Conservation (phyloP, 1,140 invertebrate species). For the Ceratosolen solmsi region DNA sequence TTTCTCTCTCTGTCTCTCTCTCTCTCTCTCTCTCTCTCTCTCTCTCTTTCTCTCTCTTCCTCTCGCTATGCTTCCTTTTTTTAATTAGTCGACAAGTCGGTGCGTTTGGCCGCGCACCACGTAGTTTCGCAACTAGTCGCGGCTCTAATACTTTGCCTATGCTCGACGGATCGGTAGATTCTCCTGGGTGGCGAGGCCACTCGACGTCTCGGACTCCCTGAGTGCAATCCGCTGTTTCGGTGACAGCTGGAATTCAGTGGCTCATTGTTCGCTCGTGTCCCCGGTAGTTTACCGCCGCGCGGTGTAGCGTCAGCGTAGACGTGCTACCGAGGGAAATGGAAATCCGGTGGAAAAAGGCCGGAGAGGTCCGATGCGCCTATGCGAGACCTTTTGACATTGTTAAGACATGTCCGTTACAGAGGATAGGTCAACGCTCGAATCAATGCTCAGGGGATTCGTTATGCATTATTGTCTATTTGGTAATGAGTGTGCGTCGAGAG, state of each 20-base stretch:
- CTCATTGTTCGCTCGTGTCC: conserved; percentile 33
- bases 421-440: too few species aligned
- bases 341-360: background rate
- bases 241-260: conserved; percentile 51
- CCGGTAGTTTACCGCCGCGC: too few species aligned
- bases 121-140: background rate
- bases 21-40: background rate
- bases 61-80: background rate
- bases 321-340: background rate
- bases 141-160: background rate
- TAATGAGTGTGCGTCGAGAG: too few species aligned
- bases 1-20: conserved; percentile 23
- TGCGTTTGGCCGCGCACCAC: background rate
- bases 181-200: background rate
- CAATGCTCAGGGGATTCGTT: too few species aligned
- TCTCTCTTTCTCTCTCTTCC: background rate
- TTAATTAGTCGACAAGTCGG: conserved; percentile 12
- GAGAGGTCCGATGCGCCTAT: background rate
- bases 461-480: too few species aligned
- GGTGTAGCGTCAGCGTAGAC: background rate
- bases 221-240: conserved; percentile 65
- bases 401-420: too few species aligned
- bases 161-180: background rate
- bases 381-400: background rate
- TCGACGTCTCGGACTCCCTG: conserved; percentile 37